Conservation (phyloP, 2,113 vertebrate species). For the Illadopsis cleaveri region DNA sequence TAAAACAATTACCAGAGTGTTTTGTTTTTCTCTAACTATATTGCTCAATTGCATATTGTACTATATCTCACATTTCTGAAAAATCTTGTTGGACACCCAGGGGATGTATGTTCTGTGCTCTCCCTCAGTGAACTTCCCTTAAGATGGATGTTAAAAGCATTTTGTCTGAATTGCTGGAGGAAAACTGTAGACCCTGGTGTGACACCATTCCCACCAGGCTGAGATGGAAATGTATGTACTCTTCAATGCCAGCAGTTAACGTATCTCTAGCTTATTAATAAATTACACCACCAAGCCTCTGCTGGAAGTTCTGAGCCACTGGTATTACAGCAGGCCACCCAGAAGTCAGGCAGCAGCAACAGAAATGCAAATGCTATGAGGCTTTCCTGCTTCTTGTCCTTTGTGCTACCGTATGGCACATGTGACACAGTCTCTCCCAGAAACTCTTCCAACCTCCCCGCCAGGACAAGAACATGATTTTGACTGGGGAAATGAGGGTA, state of each 20-base stretch:
- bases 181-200: background rate
- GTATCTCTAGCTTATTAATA: background rate
- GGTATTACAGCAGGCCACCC: background rate
- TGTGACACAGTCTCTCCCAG: background rate
- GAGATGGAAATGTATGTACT: background rate
- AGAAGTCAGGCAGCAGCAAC: background rate
- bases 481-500: background rate
- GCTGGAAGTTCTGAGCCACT: background rate
- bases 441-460: background rate
- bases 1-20: background rate
- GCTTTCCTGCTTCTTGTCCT: background rate
- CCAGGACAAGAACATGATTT: background rate
- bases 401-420: rapidly evolving
- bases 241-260: background rate
- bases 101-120: rapidly evolving
- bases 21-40: background rate
- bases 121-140: background rate
- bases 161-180: background rate
- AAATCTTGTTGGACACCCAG: background rate
- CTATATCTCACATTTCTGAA: background rate
- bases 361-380: background rate
- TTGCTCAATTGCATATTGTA: background rate
- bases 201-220: background rate
- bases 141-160: background rate
- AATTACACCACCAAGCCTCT: background rate